Evolutionary conservation across 2,888 invertebrate genomes (phyloP), one percentile per base, ranked within the genome.

Genomic region (Leucophenga montana): DNA sequence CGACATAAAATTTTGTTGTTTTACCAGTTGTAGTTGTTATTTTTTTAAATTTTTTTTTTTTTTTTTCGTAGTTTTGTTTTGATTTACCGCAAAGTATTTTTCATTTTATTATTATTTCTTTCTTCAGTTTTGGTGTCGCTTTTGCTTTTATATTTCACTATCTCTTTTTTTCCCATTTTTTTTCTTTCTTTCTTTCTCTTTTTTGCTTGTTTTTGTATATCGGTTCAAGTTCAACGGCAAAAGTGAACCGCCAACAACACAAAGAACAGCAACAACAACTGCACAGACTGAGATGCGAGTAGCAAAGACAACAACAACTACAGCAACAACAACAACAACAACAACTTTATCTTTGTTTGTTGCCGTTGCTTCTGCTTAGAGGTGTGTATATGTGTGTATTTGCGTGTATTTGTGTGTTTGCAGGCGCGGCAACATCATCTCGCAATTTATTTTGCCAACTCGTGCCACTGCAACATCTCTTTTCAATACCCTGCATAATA

Each of bases 181-280:
- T 4, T 27, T 27, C 27, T 27, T 27, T 4, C 2, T 4, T 27
- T 27, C 4, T 27, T 27, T 27, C 4, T 27, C 27, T 27, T 3
- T 39, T 8, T 39, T 39, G 39, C 39, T 39, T 39, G 39, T 39
- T 39, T 39, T 39, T 39, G 39, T 20, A 69, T 39, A 70, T 67
- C 67, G 72, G 71, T 74, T 82, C 79, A 84, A 84, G 84, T 84
- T 82, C 78, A 78, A 74, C 71, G 67, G 46, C 67, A 71, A 75
- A 66, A 68, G 64, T 68, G 62, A 54, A 62, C 13, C 61, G 33
- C 18, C 62, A 31, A 48, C 50, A 56, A n/a, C 68, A 27, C 27
- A 61, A 61, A n/a, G 16, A 61, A 44, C 39, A 39, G n/a, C 8
- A 39, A 46, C 8, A 27, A 27, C 27, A 27, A 27, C 16, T 14